Base-by-base conservation (phyloP, 2,797 vertebrate species). In the Limnodromus scolopaceus region DNA sequence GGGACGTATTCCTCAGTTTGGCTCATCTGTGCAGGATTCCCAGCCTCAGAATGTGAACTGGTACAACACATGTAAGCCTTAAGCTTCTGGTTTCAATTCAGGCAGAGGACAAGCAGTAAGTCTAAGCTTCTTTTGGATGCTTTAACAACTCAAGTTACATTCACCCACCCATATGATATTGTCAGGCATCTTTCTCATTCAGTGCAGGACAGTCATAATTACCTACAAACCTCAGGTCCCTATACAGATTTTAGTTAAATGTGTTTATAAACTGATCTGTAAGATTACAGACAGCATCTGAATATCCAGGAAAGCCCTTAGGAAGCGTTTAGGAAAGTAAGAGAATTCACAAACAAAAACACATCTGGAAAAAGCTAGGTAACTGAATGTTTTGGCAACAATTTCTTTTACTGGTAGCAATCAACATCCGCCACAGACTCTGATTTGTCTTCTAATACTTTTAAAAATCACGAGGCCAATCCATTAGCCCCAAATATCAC, bases 331-430 rank as follows among this genome's bases (percentile, higher is more conserved):
- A 89, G 30, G 74, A 45, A 89, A 89, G 76, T 36, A 82, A 76
- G 48, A 85, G 53, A 91, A 92, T 57, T 85, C 68, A 92, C 38
- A 93, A 95, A 93, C 71, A 80, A 95, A 87, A 92, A 87, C 75
- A 83, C 75, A 95, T 69, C 71, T 89, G 84, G 45, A 91, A 87
- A 89, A 83, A 70, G n/a, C 22, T 20, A 85, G 71, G 77, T 77
- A 91, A 79, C 43, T 13, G 18, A 84, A 66, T 22, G 28, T 15
- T 92, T 77, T 96, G 91, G 87, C 86, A 92, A 63, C 6, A 69
- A 78, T 46, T 71, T 43, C 36, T 72, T 88, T 78, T 72, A 81
- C 46, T 63, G 43, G 57, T 55, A 87, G 55, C 19, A 51, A 63
- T 43, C 54, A 74, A 39, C 58, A 76, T 19, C 23, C 20, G 82